These are phyloP conservation scores for Nomada flava DNA, from an alignment of 2,888 invertebrate genomes.

Conservation along the genomic window DNA sequence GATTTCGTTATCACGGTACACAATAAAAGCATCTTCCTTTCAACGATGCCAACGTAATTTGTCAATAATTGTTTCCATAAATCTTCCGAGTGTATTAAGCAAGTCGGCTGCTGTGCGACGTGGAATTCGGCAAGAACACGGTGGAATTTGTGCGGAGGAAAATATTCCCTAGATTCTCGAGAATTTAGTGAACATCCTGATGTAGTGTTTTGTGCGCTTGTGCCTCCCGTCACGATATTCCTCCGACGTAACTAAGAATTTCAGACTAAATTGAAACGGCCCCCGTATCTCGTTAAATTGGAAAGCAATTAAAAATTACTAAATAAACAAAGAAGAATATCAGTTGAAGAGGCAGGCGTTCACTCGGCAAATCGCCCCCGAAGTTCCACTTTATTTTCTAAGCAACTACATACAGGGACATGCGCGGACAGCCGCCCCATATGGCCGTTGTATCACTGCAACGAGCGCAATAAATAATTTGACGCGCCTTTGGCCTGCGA, in stretches of 20 bases:
- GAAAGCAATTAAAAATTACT: too few species aligned
- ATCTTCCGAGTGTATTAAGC: not conserved
- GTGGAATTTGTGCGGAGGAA: conserved; percentile 7
- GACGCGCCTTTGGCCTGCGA: not conserved
- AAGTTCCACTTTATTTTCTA: conserved; percentile 5
- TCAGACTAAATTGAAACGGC: too few species aligned
- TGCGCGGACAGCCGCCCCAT: conserved; percentile 1
- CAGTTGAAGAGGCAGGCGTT: too few species aligned
- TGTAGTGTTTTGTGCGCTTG: conserved; percentile 4
- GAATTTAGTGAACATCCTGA: conserved; percentile 14
- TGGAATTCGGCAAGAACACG: not conserved
- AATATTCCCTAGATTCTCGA: not conserved
- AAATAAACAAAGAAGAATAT: too few species aligned
- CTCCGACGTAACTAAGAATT: not conserved
- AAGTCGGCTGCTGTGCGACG: too few species aligned
- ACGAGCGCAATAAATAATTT: conserved; percentile 40
- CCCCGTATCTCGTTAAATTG: too few species aligned
- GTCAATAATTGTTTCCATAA: not conserved
- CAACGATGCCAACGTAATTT: not conserved
- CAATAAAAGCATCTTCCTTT: not conserved
- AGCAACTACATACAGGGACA: conserved; percentile 5
- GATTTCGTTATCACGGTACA: not conserved
- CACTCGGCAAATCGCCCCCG: not conserved
- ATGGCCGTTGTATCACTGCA: conserved; percentile 7
- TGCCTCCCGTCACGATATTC: not conserved